A percentile compares a stretch with the other conserved stretches of the same genome.
Evolutionary conservation across 1,140 invertebrate species (phyloP).

Genomic region (Papilio polytes): DNA sequence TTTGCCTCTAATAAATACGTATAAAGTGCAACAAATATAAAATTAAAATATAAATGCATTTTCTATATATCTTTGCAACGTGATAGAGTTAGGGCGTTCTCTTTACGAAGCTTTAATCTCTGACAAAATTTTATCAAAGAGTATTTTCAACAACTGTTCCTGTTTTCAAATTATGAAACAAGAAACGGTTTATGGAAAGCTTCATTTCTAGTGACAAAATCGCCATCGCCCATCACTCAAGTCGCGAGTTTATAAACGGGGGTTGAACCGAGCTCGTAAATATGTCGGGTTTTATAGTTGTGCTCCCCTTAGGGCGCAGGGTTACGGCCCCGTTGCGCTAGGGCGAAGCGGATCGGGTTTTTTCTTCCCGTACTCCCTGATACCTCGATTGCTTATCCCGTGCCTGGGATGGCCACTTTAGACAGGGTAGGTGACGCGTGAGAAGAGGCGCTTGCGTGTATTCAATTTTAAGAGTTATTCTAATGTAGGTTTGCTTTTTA

Average conservation of each 20-base stretch:
- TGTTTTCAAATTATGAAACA: background rate
- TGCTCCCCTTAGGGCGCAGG: conserved; percentile 55
- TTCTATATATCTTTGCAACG: background rate
- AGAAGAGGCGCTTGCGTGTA: background rate
- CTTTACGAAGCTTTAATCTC: background rate
- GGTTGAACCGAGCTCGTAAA: conserved; percentile 70
- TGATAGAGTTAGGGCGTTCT: background rate
- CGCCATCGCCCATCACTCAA: conserved; percentile 46
- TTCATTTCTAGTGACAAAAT: conserved; percentile 21
- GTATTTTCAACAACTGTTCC: background rate
- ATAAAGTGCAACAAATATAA: background rate
- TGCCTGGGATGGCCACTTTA: conserved; percentile 34
- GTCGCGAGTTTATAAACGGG: conserved; percentile 48
- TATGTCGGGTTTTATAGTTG: conserved; percentile 76
- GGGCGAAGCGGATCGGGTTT: conserved; percentile 45
- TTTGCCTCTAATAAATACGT: background rate
- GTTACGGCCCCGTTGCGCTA: conserved; percentile 46
- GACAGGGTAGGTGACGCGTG: conserved; percentile 2
- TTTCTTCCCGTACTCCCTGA: conserved; percentile 51
- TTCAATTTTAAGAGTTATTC: background rate
- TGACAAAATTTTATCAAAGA: background rate
- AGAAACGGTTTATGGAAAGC: background rate
- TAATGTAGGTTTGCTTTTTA: background rate
- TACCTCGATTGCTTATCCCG: conserved; percentile 61
- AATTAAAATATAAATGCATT: background rate